A percentile compares a stretch with the other conserved stretches of the same genome.
Conservation (phyloP, 2,113 vertebrate genomes). For the Thamnaconus septentrionalis region DNA sequence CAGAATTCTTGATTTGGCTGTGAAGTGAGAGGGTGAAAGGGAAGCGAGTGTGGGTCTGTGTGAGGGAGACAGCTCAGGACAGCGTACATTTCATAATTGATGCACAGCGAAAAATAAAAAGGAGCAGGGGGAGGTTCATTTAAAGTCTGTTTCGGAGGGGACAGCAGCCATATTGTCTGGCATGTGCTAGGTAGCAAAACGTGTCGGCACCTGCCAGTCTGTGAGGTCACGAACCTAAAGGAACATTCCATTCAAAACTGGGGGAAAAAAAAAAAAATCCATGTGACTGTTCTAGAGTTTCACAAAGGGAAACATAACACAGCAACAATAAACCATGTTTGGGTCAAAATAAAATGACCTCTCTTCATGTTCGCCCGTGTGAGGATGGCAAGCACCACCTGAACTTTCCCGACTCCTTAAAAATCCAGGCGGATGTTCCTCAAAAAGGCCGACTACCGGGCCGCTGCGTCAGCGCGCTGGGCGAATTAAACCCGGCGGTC, state of each 20-base stretch:
- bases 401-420: no score
- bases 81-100: constrained; percentile 62
- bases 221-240: no score
- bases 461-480: constrained; percentile 16
- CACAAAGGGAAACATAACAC: no score
- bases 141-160: constrained; percentile 54
- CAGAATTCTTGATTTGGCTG: constrained; percentile 72
- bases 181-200: constrained; percentile 21
- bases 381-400: no score
- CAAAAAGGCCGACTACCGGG: background rate
- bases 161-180: constrained; percentile 49
- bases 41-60: constrained; percentile 45
- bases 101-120: constrained; percentile 22
- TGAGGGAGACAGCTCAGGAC: constrained; percentile 52
- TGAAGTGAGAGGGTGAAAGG: constrained; percentile 61
- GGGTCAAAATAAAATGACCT: no score
- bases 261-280: no score
- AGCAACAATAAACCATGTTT: no score
- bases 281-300: no score
- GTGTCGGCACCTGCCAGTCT: no score
- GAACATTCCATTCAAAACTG: no score
- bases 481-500: constrained; percentile 27
- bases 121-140: constrained; percentile 52
- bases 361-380: no score
- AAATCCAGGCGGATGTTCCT: no score